phyloP scores from a whole-genome alignment of 1,140 invertebrate genomes.

The Hylaeus anthracinus region DNA sequence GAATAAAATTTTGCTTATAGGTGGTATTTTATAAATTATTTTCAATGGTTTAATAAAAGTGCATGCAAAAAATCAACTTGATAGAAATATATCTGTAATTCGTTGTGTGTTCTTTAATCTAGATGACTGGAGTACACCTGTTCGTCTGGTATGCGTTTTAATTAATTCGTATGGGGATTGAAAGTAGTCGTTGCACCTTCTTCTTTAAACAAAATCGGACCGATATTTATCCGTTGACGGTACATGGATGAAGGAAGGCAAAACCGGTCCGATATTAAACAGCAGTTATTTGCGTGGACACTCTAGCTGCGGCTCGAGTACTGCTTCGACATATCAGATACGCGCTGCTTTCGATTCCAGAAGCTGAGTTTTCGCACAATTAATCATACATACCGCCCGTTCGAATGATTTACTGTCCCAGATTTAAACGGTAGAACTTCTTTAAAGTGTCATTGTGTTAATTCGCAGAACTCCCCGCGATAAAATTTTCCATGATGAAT shows the following conservation, averaged over 20 bases:
- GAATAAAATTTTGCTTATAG: too few relatives aligned
- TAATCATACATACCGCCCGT: not conserved
- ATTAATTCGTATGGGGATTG: slow-evolving; percentile 23
- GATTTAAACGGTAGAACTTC: not conserved
- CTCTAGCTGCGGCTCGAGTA: slow-evolving; percentile 4
- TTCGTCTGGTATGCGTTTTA: slow-evolving; percentile 13
- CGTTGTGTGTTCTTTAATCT: too few relatives aligned
- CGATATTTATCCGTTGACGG: slow-evolving; percentile 17
- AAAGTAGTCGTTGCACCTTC: slow-evolving; percentile 14
- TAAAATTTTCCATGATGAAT: not conserved
- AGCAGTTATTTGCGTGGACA: slow-evolving; percentile 29
- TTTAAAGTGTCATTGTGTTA: slow-evolving; percentile 2
- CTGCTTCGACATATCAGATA: not conserved
- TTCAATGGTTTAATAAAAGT: not conserved
- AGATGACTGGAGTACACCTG: not conserved
- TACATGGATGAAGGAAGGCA: slow-evolving; percentile 13
- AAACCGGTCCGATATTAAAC: slow-evolving; percentile 45
- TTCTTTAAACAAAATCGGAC: slow-evolving; percentile 5
- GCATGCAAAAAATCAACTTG: not conserved
- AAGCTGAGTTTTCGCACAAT: slow-evolving; percentile 28
- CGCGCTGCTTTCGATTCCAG: slow-evolving; percentile 11
- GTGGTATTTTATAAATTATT: too few relatives aligned
- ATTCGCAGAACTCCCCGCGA: not conserved
- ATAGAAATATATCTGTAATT: too few relatives aligned
- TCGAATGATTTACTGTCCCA: not conserved